Evolutionary conservation across 2,888 invertebrate species (phyloP).

Genomic region (Heteropelma amictum): DNA sequence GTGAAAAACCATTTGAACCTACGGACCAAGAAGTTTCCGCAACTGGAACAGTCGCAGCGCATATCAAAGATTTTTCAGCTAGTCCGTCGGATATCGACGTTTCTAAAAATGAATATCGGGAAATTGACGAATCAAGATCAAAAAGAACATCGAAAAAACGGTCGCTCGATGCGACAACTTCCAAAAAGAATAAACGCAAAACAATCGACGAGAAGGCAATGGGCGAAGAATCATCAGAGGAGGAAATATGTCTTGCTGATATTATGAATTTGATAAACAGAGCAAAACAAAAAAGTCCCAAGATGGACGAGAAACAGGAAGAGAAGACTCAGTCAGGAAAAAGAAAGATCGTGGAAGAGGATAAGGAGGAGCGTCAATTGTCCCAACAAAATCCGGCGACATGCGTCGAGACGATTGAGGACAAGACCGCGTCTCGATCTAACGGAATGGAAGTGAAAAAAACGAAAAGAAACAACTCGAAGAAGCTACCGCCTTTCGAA

Average conservation of each 20-base stretch:
- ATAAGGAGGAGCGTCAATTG: constrained; percentile 29
- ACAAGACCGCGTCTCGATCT: constrained; percentile 20
- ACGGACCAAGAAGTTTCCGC: not conserved
- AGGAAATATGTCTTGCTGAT: constrained; percentile 67
- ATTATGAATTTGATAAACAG: constrained; percentile 69
- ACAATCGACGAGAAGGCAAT: constrained; percentile 54
- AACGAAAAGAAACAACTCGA: constrained; percentile 39
- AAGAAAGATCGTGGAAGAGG: constrained; percentile 61
- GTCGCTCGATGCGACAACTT: constrained; percentile 64
- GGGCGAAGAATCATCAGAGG: constrained; percentile 56
- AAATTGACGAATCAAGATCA: constrained; percentile 8
- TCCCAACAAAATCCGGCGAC: not conserved
- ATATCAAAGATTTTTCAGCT: not conserved
- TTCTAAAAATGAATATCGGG: not conserved
- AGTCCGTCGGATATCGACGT: not conserved
- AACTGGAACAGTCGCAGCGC: not conserved
- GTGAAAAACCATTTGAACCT: not conserved
- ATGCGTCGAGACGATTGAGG: not conserved
- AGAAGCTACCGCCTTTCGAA: not conserved
- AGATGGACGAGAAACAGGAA: constrained; percentile 28
- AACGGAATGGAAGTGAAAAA: constrained; percentile 41
- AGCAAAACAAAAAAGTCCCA: constrained; percentile 47
- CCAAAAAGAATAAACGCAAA: constrained; percentile 68
- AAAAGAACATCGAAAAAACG: constrained; percentile 66
- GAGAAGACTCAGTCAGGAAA: constrained; percentile 57